Evolutionary conservation across 2,797 vertebrate genomes (phyloP), one percentile per base, ranked within the genome.

Genomic region (Chrosomus eos): DNA sequence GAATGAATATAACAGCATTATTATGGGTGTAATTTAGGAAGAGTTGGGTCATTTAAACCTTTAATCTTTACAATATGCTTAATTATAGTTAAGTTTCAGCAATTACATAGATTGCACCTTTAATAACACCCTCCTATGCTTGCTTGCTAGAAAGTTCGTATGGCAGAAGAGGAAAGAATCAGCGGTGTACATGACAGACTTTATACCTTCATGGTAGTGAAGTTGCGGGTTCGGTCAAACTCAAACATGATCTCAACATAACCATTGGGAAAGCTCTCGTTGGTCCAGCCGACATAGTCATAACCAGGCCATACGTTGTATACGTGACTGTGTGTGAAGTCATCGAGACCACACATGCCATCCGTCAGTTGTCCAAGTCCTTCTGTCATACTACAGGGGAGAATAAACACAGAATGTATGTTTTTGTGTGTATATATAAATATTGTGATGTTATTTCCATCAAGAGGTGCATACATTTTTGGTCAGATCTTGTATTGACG

Each of bases 361-460:
- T 99, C 98, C 0, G 98, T 99, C 90, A 99, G 89, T 91, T 99
- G 98, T n/a, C 98, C 98, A 89, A 99, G 91, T 3, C 98, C 98
- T 89, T 99, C 98, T 0, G 97, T 98, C 98, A 99, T 99, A 91
- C 98, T 99, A 93, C 7, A 18, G 80, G 76, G n/a, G 38, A 38
- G 70, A 48, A 72, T 19, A 83, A 33, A 80, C 7, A 28, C n/a
- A 62, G 19, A 81, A 60, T 48, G 8, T 9, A 64, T 83, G 21
- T 62, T 40, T 60, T 7, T 66, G 13, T 19, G 33, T 33, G 23
- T 23, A 3, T 8, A 3, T 58, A 23, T 9, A 5, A 16, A 48
- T 16, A 48, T 18, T 16, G 45, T 48, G 45, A 48, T 48, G 45
- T 48, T 5, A 48, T 48, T 48, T 48, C 16, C 45, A 48, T 48